Percentiles rank a stretch among this genome's conserved stretches.
These are phyloP conservation scores for Cathartes aura DNA, from an alignment of 2,113 vertebrate genomes.

Conservation along the genomic window DNA sequence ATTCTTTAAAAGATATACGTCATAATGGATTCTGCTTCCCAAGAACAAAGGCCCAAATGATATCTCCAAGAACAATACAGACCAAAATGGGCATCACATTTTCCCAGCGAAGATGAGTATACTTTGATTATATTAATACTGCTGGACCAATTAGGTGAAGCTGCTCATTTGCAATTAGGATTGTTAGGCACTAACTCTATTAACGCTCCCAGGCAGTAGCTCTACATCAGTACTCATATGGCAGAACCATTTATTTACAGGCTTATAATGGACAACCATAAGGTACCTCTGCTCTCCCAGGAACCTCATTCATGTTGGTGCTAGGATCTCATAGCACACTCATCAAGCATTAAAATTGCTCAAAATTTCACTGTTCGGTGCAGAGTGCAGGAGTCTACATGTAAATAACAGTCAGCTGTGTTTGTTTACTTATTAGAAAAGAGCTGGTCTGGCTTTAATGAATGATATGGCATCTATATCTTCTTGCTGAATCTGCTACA, in stretches of 20 bases:
- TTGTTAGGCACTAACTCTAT: not conserved
- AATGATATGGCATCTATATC: not conserved
- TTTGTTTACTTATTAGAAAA: not conserved
- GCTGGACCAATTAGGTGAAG: not conserved
- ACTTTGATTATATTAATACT: not conserved
- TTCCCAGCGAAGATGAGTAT: not conserved
- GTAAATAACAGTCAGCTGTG: not conserved
- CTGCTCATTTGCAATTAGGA: not conserved
- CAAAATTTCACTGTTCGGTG: not conserved
- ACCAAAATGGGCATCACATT: not conserved
- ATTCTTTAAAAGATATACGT: not conserved
- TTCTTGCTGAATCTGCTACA: not conserved
- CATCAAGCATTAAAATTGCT: not conserved
- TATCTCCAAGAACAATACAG: not conserved
- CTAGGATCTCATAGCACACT: not conserved
- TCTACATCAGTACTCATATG: not conserved
- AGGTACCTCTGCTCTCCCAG: not conserved
- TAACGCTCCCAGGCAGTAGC: not conserved
- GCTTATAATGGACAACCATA: not conserved
- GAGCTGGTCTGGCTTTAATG: not conserved
- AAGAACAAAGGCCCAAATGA: not conserved
- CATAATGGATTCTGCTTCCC: constrained; percentile 8
- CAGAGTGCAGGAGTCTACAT: not conserved
- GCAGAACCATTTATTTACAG: not conserved
- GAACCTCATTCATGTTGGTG: not conserved